Conservation (phyloP, 2,888 invertebrate genomes). For the Sminthurinus aureus region DNA sequence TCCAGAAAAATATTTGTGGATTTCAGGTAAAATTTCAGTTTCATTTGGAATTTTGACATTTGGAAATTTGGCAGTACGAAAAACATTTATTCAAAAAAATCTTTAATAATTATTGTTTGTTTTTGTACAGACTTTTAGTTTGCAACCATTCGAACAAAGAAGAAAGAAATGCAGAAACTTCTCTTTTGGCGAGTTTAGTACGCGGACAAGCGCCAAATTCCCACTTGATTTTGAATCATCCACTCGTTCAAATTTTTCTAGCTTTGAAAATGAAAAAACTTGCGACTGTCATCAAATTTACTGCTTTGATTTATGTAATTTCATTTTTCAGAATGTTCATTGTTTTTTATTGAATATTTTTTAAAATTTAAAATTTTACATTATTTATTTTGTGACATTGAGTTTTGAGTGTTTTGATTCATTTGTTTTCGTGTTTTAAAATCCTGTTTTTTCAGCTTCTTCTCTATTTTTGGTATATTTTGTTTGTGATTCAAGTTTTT, state of each 20-base stretch:
- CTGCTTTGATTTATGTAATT: background rate
- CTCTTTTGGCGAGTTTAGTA: slow-evolving; percentile 1
- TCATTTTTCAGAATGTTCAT: background rate
- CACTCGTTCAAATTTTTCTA: slow-evolving; percentile 83
- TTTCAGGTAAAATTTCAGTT: background rate
- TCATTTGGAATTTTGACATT: background rate
- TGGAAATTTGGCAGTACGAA: background rate
- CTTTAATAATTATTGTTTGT: background rate
- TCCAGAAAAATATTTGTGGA: background rate
- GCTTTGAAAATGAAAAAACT: slow-evolving; percentile 79
- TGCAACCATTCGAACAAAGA: background rate
- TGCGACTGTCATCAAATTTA: background rate
- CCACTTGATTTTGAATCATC: slow-evolving; percentile 80
- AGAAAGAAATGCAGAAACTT: background rate
- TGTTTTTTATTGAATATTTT: background rate
- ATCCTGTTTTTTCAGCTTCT: background rate
- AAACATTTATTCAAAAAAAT: background rate
- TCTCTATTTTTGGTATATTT: background rate
- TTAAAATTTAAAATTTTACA: background rate
- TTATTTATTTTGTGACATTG: no score
- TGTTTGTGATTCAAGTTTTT: background rate
- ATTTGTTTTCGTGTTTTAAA: no score
- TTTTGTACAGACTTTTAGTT: background rate
- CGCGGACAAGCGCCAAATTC: slow-evolving; percentile 66
- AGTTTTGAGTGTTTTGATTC: no score